phyloP scores from a whole-genome alignment of 2,888 invertebrate genomes.

The Portevinia maculata region DNA sequence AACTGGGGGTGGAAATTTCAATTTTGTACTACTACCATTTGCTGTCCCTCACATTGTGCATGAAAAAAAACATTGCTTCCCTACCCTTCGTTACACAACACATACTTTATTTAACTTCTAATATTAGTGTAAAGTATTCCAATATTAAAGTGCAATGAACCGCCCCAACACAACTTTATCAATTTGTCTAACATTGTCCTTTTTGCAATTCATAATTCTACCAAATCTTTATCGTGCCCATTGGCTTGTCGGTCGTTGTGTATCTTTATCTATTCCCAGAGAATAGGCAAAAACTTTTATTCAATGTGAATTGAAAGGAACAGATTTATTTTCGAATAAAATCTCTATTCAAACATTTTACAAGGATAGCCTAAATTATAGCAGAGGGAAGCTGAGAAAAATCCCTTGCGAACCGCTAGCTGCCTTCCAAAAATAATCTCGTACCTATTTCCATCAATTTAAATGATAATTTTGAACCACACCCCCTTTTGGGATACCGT shows the following conservation, averaged over 20 bases:
- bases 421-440: not conserved
- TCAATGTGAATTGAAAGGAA: constrained; percentile 35
- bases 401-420: constrained; percentile 12
- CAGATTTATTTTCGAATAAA: constrained; percentile 62
- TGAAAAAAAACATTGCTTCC: constrained; percentile 13
- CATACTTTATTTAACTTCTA: constrained; percentile 37
- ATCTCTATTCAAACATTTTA: constrained; percentile 58
- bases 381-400: not conserved
- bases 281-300: constrained; percentile 19
- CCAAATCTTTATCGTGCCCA: not conserved
- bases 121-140: constrained; percentile 10
- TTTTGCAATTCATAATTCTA: constrained; percentile 44
- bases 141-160: constrained; percentile 51
- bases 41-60: not conserved
- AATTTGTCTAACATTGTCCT: constrained; percentile 64
- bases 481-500: constrained; percentile 3
- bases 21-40: constrained; percentile 39
- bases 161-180: constrained; percentile 52
- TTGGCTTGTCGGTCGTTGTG: not conserved
- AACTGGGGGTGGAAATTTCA: constrained; percentile 35
- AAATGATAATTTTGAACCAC: constrained; percentile 64
- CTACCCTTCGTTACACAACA: no score
- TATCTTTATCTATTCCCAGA: not conserved
- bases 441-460: constrained; percentile 47
- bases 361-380: constrained; percentile 32